Evolutionary conservation across 2,888 invertebrate genomes (phyloP), one percentile per base, ranked within the genome.

Genomic region (Acanthopleura granulata): DNA sequence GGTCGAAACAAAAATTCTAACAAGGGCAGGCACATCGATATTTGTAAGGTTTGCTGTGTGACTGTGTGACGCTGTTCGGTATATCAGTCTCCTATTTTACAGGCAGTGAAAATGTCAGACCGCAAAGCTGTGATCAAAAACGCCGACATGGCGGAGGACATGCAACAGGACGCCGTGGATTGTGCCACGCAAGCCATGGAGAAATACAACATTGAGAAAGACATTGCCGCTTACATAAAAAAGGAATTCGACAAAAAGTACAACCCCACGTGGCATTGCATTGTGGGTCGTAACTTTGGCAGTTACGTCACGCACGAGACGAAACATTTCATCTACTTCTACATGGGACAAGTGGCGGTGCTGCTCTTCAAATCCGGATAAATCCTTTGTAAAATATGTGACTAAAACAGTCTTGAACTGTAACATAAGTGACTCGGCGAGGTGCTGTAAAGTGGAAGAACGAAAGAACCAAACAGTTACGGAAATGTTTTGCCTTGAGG

Each of bases 161-260:
- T 99, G 99, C 99, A 99, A 94, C 98, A 99, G 91, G 99, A 99
- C 91, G 98, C 99, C 85, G 98, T 99, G 49, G 99, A 99, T 92
- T 98, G 97, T 92, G 98, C 99, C 85, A 98, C 98, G 81, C 97
- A 98, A 91, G 98, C 99, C 40, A 93, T 99, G 81, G 99, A 99
- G 91, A 99, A 99, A 91, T 99, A 96, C 92, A 98, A 98, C 92
- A 98, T 98, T 97, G 99, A 99, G 93, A 99, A 99, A 95, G 99
- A 99, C 91, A 99, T 99, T 89, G 98, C 98, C 27, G 99, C 99
- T 76, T 99, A 95, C 92, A 98, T 99, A 91, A 99, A 99, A 93
- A 99, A 99, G 92, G 99, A 99, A 91, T 99, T 99, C 90, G 98
- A 99, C 93, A 98, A 98, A 93, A 99, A 99, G 92, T 99, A 97